A percentile compares a stretch with the other conserved stretches of the same genome.
phyloP scores from a whole-genome alignment of 2,888 invertebrate genomes.

The Gymnosoma rotundatum region DNA sequence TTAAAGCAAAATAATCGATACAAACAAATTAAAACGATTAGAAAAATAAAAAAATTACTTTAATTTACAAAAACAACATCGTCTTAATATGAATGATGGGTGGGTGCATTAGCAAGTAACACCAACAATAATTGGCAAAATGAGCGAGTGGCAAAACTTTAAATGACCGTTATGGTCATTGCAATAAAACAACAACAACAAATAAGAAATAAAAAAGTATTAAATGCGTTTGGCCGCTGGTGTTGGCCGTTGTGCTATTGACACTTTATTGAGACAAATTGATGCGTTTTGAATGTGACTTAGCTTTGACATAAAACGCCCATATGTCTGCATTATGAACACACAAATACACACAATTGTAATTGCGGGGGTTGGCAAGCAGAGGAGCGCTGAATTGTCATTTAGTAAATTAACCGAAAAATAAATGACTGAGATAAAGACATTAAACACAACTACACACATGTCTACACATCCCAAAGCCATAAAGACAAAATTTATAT shows the following conservation, averaged over 20 bases:
- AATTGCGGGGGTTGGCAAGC: conserved; percentile 64
- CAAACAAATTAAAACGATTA: conserved; percentile 69
- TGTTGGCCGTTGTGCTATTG: conserved; percentile 69
- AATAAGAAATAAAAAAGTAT: conserved; percentile 19
- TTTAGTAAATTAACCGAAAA: conserved; percentile 69
- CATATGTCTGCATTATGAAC: conserved; percentile 66
- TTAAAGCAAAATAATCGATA: conserved; percentile 68
- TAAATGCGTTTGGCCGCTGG: conserved; percentile 56
- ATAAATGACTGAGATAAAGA: conserved; percentile 67
- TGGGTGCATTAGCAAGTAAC: conserved; percentile 40
- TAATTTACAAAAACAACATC: conserved; percentile 58
- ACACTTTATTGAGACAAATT: conserved; percentile 73
- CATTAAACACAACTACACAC: conserved; percentile 36
- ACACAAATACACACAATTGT: conserved; percentile 51
- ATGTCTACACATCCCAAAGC: neutral
- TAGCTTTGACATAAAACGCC: conserved; percentile 64
- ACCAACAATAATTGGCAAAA: conserved; percentile 25
- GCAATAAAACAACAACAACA: neutral
- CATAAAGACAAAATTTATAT: neutral
- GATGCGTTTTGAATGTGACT: conserved; percentile 69
- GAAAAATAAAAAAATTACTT: conserved; percentile 43
- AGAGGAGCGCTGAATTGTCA: conserved; percentile 57
- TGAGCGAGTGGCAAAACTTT: conserved; percentile 33
- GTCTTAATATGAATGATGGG: conserved; percentile 19
- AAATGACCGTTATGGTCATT: conserved; percentile 59